These are phyloP conservation scores for Hetaerina titia DNA, from an alignment of 2,888 invertebrate species.

Conservation along the genomic window DNA sequence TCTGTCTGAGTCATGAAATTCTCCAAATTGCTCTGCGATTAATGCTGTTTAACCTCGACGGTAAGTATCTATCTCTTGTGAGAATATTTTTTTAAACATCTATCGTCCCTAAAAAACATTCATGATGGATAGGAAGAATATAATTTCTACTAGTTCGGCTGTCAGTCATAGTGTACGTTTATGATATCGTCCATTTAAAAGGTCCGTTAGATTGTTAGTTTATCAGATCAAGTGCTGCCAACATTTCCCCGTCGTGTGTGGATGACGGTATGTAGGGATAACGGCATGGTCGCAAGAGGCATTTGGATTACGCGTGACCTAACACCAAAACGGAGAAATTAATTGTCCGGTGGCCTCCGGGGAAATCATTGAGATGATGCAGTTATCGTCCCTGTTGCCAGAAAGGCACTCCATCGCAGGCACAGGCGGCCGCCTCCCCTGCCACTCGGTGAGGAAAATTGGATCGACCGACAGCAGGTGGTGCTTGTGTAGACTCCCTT, in stretches of 20 bases:
- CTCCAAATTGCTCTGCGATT: not conserved
- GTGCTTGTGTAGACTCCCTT: too few species aligned
- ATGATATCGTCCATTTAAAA: constrained; percentile 19
- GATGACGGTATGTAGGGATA: not conserved
- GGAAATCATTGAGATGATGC: not conserved
- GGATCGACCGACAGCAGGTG: too few species aligned
- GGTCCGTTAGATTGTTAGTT: constrained; percentile 13
- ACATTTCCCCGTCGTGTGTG: not conserved
- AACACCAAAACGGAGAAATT: not conserved
- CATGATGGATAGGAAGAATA: not conserved
- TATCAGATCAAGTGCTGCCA: not conserved
- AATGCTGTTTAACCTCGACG: not conserved
- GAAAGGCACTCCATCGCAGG: too few species aligned
- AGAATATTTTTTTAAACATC: not conserved
- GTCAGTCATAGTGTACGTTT: not conserved
- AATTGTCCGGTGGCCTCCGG: not conserved
- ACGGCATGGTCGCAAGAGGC: not conserved
- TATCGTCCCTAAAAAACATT: not conserved
- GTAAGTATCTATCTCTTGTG: not conserved
- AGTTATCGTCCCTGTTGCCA: too few species aligned
- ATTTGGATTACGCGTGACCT: not conserved
- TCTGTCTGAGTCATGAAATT: not conserved
- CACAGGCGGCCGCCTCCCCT: too few species aligned
- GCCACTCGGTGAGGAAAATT: too few species aligned
- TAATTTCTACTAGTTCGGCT: not conserved